Percentiles rank a stretch among this genome's conserved stretches.
These are phyloP conservation scores for Atractosteus spatula DNA, from an alignment of 2,113 vertebrate genomes.

Conservation along the genomic window DNA sequence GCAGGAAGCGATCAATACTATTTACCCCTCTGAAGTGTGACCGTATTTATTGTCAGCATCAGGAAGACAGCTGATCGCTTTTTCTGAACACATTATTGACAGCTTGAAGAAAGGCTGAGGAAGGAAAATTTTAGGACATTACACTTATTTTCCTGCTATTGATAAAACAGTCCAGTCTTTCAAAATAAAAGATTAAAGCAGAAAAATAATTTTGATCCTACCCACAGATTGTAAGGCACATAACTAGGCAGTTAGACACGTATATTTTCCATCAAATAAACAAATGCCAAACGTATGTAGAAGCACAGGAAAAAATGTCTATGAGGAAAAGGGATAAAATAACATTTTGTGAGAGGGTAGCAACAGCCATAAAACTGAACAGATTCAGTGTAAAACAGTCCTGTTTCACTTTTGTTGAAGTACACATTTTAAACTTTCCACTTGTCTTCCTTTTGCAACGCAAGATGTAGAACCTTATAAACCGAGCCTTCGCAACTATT, in stretches of 20 bases:
- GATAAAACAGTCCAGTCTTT: slow-evolving; percentile 48
- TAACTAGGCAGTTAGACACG: slow-evolving; percentile 23
- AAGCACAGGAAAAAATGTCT: background rate
- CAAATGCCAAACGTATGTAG: slow-evolving; percentile 22
- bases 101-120: slow-evolving; percentile 65
- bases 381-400: too few relatives aligned
- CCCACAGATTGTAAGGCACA: slow-evolving; percentile 33
- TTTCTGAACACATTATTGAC: slow-evolving; percentile 64
- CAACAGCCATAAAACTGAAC: too few relatives aligned
- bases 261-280: slow-evolving; percentile 9
- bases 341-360: too few relatives aligned
- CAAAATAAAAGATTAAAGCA: slow-evolving; percentile 54
- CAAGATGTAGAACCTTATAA: too few relatives aligned
- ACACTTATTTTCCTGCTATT: slow-evolving; percentile 56
- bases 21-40: slow-evolving; percentile 76
- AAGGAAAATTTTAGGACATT: slow-evolving; percentile 61
- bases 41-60: slow-evolving; percentile 72
- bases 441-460: too few relatives aligned
- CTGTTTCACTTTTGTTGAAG: too few relatives aligned
- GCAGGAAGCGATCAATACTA: slow-evolving; percentile 70
- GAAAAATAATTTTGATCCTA: background rate
- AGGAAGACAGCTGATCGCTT: slow-evolving; percentile 63
- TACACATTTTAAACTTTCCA: too few relatives aligned
- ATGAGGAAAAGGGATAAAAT: too few relatives aligned
- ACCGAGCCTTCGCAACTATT: too few relatives aligned